A percentile compares a stretch with the other conserved stretches of the same genome.
phyloP scores from a whole-genome alignment of 2,113 vertebrate genomes.

The Octodon degus region DNA sequence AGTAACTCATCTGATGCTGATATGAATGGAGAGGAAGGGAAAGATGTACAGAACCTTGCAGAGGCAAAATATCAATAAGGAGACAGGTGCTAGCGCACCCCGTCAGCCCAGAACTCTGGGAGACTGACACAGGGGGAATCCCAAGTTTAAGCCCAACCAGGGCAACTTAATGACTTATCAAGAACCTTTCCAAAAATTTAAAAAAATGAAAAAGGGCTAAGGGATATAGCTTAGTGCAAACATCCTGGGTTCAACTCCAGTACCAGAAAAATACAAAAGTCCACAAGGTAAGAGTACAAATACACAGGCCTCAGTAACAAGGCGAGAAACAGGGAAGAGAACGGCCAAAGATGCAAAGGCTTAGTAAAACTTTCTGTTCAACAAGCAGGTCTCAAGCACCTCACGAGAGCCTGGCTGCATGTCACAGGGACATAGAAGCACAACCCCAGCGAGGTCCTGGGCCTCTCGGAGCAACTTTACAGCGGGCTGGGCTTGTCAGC shows the following conservation, averaged over 20 bases:
- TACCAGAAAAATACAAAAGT: not conserved
- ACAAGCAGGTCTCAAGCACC: not conserved
- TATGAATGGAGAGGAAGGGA: not conserved
- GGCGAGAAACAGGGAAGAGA: not conserved
- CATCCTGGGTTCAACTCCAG: not conserved
- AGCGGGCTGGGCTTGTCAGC: not conserved
- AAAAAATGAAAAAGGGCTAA: not conserved
- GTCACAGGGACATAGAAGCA: not conserved
- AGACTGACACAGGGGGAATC: not conserved
- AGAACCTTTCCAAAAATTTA: not conserved
- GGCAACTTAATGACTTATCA: not conserved
- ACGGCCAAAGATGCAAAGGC: not conserved
- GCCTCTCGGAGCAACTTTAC: no score
- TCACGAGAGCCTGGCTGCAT: not conserved
- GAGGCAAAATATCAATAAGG: not conserved
- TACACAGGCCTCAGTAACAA: not conserved
- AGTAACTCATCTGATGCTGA: not conserved
- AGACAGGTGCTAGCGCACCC: not conserved
- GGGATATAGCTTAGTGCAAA: not conserved
- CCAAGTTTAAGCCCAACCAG: not conserved
- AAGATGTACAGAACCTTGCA: accelerated
- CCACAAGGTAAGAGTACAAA: not conserved
- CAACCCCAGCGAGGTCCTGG: accelerated
- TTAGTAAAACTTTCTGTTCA: not conserved
- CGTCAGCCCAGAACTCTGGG: not conserved